These are phyloP conservation scores for Axis porcinus DNA, from an alignment of 2,113 vertebrate genomes.

Conservation along the genomic window DNA sequence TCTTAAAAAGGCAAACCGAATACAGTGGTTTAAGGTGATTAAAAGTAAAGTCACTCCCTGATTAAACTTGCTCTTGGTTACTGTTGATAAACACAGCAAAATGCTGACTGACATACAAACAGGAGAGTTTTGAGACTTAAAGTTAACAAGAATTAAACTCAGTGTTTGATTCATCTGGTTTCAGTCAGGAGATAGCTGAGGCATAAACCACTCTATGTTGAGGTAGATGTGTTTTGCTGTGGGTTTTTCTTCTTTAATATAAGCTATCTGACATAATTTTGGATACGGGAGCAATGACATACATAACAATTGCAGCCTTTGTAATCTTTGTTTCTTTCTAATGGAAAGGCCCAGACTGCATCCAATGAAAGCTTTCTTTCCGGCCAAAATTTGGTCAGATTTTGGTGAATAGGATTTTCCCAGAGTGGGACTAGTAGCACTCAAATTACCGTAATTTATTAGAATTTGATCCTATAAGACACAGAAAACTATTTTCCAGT, in stretches of 20 bases:
- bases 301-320: not conserved
- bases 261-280: not conserved
- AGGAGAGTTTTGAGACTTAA: slow-evolving; percentile 35
- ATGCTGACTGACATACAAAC: not conserved
- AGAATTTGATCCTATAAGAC: slow-evolving; percentile 57
- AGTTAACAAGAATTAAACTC: not conserved
- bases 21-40: slow-evolving; percentile 26
- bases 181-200: not conserved
- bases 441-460: slow-evolving; percentile 68
- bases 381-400: slow-evolving; percentile 54
- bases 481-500: slow-evolving; percentile 64
- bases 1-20: not conserved
- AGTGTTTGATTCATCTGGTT: slow-evolving; percentile 21
- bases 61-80: slow-evolving; percentile 64
- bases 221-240: not conserved
- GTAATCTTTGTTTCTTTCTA: slow-evolving; percentile 39
- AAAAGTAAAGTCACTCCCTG: slow-evolving; percentile 69
- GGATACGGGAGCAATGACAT: not conserved
- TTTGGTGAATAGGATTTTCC: slow-evolving; percentile 47
- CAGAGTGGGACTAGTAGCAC: slow-evolving; percentile 35
- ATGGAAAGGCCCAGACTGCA: not conserved
- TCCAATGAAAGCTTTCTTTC: slow-evolving; percentile 38
- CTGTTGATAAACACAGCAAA: slow-evolving; percentile 66
- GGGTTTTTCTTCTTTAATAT: not conserved
- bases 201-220: not conserved